A percentile compares a stretch with the other conserved stretches of the same genome.
Evolutionary conservation across 2,888 invertebrate genomes (phyloP).

Genomic region (Coelopa pilipes): DNA sequence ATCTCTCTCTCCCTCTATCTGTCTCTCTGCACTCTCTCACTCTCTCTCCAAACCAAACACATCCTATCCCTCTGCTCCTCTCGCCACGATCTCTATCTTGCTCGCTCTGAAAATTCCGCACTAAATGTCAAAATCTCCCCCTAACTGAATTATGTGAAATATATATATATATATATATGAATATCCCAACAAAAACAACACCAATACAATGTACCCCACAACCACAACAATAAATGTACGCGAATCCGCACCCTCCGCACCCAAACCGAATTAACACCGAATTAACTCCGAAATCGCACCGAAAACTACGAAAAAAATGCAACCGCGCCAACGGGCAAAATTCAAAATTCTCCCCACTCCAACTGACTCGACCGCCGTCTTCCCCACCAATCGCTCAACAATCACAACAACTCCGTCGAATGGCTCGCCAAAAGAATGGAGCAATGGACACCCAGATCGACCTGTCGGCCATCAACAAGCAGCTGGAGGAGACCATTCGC

Average conservation of each 20-base stretch:
- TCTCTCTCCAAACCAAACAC: conserved; percentile 8
- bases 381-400: conserved; percentile 1
- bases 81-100: neutral
- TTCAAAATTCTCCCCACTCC: conserved; percentile 22
- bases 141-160: neutral
- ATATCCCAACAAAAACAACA: conserved; percentile 34
- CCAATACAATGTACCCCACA: conserved; percentile 28
- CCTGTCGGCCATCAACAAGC: conserved; percentile 65
- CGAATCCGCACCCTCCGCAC: neutral
- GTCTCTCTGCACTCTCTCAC: conserved; percentile 6
- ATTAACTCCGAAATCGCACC: neutral
- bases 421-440: conserved; percentile 53
- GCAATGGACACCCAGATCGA: conserved; percentile 65
- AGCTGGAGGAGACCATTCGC: conserved; percentile 66
- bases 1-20: conserved; percentile 20
- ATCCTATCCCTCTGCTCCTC: neutral
- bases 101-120: neutral
- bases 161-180: neutral
- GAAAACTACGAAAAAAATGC: conserved; percentile 4
- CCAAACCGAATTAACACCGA: conserved; percentile 21
- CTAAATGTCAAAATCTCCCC: conserved; percentile 1
- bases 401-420: conserved; percentile 22
- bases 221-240: conserved; percentile 14
- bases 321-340: conserved; percentile 11
- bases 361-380: neutral